A percentile compares a stretch with the other conserved stretches of the same genome.
These are phyloP conservation scores for Antheraea assamensis DNA, from an alignment of 2,888 invertebrate genomes.

Conservation along the genomic window DNA sequence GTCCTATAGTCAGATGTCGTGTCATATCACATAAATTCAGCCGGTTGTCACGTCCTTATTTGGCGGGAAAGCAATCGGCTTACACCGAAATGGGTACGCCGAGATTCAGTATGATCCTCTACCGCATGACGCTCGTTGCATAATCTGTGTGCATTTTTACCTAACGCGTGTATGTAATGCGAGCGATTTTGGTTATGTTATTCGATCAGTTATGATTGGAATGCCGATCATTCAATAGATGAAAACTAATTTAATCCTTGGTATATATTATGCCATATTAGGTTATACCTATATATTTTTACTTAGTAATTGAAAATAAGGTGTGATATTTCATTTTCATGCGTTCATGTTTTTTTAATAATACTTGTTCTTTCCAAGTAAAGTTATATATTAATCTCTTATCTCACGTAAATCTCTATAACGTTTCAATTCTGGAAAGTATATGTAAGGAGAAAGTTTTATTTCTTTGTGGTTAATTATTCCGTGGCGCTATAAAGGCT, in stretches of 20 bases:
- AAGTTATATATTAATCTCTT: no score
- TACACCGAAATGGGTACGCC: constrained; percentile 67
- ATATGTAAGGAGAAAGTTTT: no score
- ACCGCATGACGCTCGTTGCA: constrained; percentile 41
- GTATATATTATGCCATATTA: not conserved
- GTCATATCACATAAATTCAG: constrained; percentile 62
- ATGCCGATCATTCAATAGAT: constrained; percentile 19
- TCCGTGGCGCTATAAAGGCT: no score
- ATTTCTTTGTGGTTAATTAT: no score
- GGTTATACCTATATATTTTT: not conserved
- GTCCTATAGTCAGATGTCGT: constrained; percentile 60
- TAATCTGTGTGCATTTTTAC: constrained; percentile 57
- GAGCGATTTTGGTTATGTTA: constrained; percentile 20
- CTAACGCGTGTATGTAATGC: constrained; percentile 35
- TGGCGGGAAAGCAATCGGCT: constrained; percentile 81
- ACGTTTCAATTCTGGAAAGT: no score
- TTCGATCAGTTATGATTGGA: constrained; percentile 26
- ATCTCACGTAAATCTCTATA: no score
- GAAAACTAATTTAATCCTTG: constrained; percentile 2
- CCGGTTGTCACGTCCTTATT: constrained; percentile 78
- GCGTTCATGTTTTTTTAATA: no score
- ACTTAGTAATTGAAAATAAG: not conserved
- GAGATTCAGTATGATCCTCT: constrained; percentile 24
- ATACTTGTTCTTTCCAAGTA: no score
- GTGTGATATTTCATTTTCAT: no score